Evolutionary conservation across 2,888 invertebrate species (phyloP), one percentile per base, ranked within the genome.

Genomic region (Thereva nobilitata): DNA sequence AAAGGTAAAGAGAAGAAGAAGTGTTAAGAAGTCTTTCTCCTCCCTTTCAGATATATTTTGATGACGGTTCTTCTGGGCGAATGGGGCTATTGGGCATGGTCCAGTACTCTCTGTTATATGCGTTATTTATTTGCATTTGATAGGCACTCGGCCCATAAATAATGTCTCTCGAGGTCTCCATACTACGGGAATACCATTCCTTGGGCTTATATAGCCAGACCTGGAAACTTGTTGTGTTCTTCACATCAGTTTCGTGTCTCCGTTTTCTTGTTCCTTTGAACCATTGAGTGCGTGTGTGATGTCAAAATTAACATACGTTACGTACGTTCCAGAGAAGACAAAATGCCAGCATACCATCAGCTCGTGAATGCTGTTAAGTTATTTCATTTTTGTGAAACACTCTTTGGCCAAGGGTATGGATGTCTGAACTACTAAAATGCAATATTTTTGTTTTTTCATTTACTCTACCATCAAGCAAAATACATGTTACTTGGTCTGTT

Each of bases 271-370:
- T 50, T 66, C 52, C 44, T 63, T 64, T n/a, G 12, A n/a, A 4
- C 37, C 40, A 56, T 9, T 40, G 61, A 72, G 71, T 73, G 71
- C 73, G 73, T 73, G 73, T 73, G 72, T 72, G 73, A 72, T 72
- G 73, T 73, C 72, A 73, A 72, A 73, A 73, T 73, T 72, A 72
- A 73, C 72, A 73, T 73, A 73, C 71, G 72, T 69, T 69, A 70
- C 68, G 70, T 64, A 38, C 64, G 55, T 56, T 64, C n/a, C 50
- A 44, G 35, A 57, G 59, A 69, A 67, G 69, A 69, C 69, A 69
- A 69, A 23, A 69, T 67, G 67, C 47, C 67, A 64, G 53, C 53
- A 64, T 47, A 61, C 40, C 41, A 53, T 53, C 38, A 37, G 37
- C 57, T n/a, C 37, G 9, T 35, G 61, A 50, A 61, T 50, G 61